Evolutionary conservation across 2,888 invertebrate species (phyloP).

Genomic region (Agrotis exclamationis): DNA sequence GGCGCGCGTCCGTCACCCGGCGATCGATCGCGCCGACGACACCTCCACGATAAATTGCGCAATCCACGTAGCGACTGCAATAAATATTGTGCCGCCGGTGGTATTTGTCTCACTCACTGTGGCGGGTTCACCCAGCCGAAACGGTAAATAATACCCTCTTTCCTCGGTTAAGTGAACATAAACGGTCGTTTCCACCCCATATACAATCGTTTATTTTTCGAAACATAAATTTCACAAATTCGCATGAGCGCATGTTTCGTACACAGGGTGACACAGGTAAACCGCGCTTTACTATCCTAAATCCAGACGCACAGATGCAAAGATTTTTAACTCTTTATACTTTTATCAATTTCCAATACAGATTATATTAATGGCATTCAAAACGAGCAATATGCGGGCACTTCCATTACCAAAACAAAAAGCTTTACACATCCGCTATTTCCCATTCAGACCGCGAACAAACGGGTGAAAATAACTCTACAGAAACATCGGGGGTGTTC

Average conservation of each 20-base stretch:
- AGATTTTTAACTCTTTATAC: constrained; percentile 29
- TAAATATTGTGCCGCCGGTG: constrained; percentile 88
- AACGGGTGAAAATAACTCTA: constrained; percentile 87
- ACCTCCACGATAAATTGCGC: constrained; percentile 90
- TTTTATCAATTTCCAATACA: constrained; percentile 44
- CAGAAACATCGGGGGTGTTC: constrained; percentile 81
- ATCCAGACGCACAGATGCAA: constrained; percentile 39
- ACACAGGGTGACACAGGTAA: constrained; percentile 73
- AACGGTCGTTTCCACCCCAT: constrained; percentile 91
- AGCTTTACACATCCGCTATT: constrained; percentile 70
- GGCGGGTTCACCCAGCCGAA: constrained; percentile 90
- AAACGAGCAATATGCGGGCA: constrained; percentile 48
- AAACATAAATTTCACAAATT: constrained; percentile 90
- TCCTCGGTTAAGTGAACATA: constrained; percentile 91
- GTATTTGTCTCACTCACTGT: constrained; percentile 91
- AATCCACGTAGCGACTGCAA: constrained; percentile 90
- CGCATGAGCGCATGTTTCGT: constrained; percentile 83
- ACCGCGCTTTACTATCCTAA: constrained; percentile 65
- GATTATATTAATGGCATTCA: constrained; percentile 44
- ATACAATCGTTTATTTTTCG: constrained; percentile 90
- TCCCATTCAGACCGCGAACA: constrained; percentile 79
- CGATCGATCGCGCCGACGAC: constrained; percentile 89
- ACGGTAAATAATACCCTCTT: constrained; percentile 91
- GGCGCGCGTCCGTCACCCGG: constrained; percentile 85
- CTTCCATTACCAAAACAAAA: constrained; percentile 60